Conservation (phyloP, 2,113 vertebrate species). For the Perccottus glenii region DNA sequence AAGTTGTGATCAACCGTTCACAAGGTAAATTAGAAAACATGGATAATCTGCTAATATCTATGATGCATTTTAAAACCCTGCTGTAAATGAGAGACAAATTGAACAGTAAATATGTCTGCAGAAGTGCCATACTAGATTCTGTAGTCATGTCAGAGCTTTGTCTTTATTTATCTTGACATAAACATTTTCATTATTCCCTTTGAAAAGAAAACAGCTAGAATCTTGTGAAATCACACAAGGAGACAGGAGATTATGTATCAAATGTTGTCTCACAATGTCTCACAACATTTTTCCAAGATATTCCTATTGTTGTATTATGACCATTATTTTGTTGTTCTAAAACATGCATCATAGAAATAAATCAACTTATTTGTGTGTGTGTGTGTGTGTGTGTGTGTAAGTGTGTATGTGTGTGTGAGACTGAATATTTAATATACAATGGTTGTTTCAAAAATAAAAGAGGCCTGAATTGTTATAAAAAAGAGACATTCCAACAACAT, state of each 20-base stretch:
- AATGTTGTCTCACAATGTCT: slow-evolving; percentile 73
- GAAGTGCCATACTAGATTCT: slow-evolving; percentile 70
- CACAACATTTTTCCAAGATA: slow-evolving; percentile 60
- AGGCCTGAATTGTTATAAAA: too few relatives aligned
- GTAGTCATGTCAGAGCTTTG: slow-evolving; percentile 77
- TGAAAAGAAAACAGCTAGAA: slow-evolving; percentile 74
- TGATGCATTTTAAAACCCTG: too few relatives aligned
- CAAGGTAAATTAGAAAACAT: too few relatives aligned
- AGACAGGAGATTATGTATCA: slow-evolving; percentile 71
- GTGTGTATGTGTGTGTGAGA: too few relatives aligned
- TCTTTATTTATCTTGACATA: slow-evolving; percentile 80
- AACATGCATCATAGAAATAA: too few relatives aligned
- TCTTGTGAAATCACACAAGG: slow-evolving; percentile 79
- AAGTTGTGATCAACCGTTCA: too few relatives aligned
- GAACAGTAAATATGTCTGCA: slow-evolving; percentile 62
- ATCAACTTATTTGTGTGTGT: too few relatives aligned
- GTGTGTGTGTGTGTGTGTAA: too few relatives aligned
- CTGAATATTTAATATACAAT: too few relatives aligned
- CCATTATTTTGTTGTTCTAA: not conserved
- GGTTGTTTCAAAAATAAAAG: too few relatives aligned
- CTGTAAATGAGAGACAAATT: slow-evolving; percentile 60
- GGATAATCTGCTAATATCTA: too few relatives aligned
- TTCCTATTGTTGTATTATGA: slow-evolving; percentile 52
- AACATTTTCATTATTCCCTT: slow-evolving; percentile 79
- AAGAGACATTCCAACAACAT: too few relatives aligned